Base-by-base conservation (phyloP, 1,140 invertebrate genomes). In the Watersipora subatra region DNA sequence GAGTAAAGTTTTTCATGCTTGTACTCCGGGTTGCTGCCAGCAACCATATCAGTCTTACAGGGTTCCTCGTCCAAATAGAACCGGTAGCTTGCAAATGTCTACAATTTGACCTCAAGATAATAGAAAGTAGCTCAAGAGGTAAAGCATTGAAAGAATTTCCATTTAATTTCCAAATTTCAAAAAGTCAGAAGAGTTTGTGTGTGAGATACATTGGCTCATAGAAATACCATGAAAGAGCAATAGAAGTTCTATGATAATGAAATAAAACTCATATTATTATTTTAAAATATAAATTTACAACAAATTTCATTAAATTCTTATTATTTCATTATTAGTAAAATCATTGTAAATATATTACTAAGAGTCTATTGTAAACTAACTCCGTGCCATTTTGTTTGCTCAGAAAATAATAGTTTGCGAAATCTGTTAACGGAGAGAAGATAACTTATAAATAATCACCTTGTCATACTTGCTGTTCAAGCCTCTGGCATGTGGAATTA, bases 11-110 rank as follows among this genome's bases (percentile, higher is more conserved):
- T 78, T 61, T 74, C 72, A 70, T 84, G 78, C 66, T 78, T 77
- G 69, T 83, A 85, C 28, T 79, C 75, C 3, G 84, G 83, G 71
- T 84, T 83, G 12, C 46, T 61, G 2, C 66, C 65, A 1, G 34
- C 28, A 3, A 57, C 57, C 56, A 30, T 59, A 3, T 24, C 27
- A 15, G 66, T 25, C 24, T 24, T 65, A 1, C 25, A 65, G 0
- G 61, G 20, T 17, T 46, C 15, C 1, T 67, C 64, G 29, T 85
- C 84, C 58, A 81, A 61, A 71, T 84, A 86, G 63, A 86, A 77
- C 64, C 76, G 76, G 72, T 84, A 86, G 58, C 75, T 77, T 70
- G 84, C 84, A 69, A 77, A 82, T 63, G 83, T 79, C 84, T 84
- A 70, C 15, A 75, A 69, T 62, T 61, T 68, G 62, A 69, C 34